phyloP scores from a whole-genome alignment of 2,888 invertebrate genomes.

The Vesta saturnalis region DNA sequence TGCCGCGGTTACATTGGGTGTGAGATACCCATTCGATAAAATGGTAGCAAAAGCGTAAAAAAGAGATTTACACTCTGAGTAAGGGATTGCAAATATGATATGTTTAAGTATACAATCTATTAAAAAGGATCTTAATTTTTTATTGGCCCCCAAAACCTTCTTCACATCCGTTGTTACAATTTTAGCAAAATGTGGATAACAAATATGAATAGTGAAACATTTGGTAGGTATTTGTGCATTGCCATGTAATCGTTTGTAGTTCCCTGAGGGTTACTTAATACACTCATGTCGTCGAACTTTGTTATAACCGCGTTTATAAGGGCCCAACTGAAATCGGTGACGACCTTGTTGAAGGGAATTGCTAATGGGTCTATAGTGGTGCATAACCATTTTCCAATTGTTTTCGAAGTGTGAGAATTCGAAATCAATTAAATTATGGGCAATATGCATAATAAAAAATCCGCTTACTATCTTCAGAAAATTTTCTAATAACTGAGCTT shows the following conservation, averaged over 20 bases:
- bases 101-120: not conserved
- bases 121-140: not conserved
- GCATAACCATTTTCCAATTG: not conserved
- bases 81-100: not conserved
- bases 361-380: not conserved
- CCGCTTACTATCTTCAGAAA: not conserved
- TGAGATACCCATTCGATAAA: not conserved
- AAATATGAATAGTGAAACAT: not conserved
- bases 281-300: not conserved
- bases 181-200: not conserved
- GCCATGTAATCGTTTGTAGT: not conserved
- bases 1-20: not conserved
- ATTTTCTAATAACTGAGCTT: not conserved
- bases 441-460: not conserved
- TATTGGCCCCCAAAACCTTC: not conserved
- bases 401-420: not conserved
- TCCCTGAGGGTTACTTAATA: not conserved
- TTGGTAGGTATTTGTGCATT: not conserved
- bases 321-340: not conserved
- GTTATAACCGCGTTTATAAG: not conserved
- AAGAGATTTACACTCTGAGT: not conserved
- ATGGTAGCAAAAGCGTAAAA: not conserved
- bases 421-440: not conserved
- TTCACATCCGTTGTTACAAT: not conserved
- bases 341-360: not conserved